phyloP scores from a whole-genome alignment of 2,797 vertebrate genomes.

The Peromyscus attwateri region DNA sequence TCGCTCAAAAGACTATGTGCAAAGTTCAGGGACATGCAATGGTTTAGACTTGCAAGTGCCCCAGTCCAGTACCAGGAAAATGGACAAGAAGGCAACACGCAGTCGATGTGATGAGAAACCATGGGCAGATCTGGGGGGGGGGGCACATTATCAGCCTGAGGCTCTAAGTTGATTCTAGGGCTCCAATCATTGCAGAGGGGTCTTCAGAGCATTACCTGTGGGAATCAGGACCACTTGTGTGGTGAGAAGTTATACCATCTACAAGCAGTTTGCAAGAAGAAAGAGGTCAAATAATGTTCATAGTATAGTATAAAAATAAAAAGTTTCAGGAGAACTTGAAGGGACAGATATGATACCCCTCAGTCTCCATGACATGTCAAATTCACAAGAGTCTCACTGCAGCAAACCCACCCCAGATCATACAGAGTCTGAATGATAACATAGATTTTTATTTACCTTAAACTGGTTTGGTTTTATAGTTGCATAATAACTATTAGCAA shows the following conservation, averaged over 20 bases:
- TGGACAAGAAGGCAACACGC: background rate
- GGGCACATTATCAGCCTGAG: background rate
- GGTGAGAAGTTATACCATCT: background rate
- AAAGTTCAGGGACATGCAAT: background rate
- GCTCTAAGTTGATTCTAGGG: background rate
- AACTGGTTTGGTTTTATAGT: background rate
- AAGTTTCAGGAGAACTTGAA: slow-evolving; percentile 6
- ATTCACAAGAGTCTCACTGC: background rate
- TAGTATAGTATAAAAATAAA: background rate
- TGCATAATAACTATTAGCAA: background rate
- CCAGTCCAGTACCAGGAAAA: background rate
- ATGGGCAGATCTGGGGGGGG: background rate
- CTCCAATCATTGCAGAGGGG: background rate
- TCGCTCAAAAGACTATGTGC: background rate
- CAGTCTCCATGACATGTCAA: background rate
- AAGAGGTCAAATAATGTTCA: background rate
- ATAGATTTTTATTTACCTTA: slow-evolving; percentile 11
- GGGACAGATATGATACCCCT: background rate
- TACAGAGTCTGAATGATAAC: background rate
- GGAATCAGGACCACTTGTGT: background rate
- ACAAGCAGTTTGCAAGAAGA: background rate
- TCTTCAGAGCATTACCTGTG: background rate
- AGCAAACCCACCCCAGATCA: background rate
- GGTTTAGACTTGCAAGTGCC: background rate
- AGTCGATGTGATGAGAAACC: background rate